Base-by-base conservation (phyloP, 2,113 vertebrate genomes). In the Caloenas nicobarica region DNA sequence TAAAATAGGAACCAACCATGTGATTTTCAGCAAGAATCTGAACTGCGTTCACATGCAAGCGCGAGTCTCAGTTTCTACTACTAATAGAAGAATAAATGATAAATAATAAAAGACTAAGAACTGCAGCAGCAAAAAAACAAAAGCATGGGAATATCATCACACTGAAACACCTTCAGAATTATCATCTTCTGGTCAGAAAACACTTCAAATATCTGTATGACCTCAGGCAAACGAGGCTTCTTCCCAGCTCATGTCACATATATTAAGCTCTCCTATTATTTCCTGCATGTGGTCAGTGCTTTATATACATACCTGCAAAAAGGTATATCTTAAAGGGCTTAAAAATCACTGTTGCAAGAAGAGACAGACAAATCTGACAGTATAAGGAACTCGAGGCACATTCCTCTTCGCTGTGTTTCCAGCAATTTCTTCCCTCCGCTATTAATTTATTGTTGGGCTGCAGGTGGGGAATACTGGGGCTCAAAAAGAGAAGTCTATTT, bases 201-300 rank as follows among this genome's bases (percentile, higher is more conserved):
- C 58, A 83, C 48, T 81, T 38, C 38, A 69, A 42, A 25, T 31
- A 53, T 10, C 57, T 58, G 16, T 0, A n/a, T 19, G 65, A 88
- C 83, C 86, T 78, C 80, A 33, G 40, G 86, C 38, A 62, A 66
- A 42, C 1, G 1, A 44, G 14, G 28, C 11, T 73, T 36, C 48
- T 54, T 60, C 65, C 48, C 2, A 3, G 48, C 69, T 88, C 34
- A 0, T 24, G 54, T 13, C 22, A 42, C 0, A 0, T 19, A 19
- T 70, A 13, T 13, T 0, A 36, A 19, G 8, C 1, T 31, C 48
- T 54, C 71, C 53, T 14, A 68, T 5, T 4, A 16, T 34, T 31
- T 74, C 50, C 84, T 76, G 51, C 29, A 2, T 4, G 7, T 6
- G 17, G 31, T 34, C 64, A 53, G 18, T 36, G 60, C 25, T 89